phyloP scores from a whole-genome alignment of 2,888 invertebrate species.

The Parnassius smintheus region DNA sequence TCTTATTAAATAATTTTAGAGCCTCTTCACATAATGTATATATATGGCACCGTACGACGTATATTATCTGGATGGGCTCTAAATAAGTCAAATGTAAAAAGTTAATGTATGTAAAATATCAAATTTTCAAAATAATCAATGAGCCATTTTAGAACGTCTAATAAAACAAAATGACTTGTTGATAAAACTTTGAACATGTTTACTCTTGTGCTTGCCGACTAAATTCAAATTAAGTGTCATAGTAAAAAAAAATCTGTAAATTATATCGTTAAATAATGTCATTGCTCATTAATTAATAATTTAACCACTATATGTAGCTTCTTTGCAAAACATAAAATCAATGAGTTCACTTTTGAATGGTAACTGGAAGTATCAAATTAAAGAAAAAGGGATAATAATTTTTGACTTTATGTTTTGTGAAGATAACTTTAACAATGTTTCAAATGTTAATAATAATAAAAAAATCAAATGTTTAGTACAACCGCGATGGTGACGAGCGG shows the following conservation, averaged over 20 bases:
- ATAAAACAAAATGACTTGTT: constrained; percentile 27
- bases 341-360: not conserved
- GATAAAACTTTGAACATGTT: constrained; percentile 24
- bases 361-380: not conserved
- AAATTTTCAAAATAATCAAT: constrained; percentile 24
- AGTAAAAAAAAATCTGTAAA: constrained; percentile 20
- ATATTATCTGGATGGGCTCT: constrained; percentile 54
- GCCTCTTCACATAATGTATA: constrained; percentile 56
- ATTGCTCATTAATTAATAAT: constrained; percentile 24
- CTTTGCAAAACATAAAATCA: constrained; percentile 22
- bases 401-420: constrained; percentile 24
- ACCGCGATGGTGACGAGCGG: constrained; percentile 47
- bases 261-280: constrained; percentile 22
- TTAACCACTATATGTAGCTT: constrained; percentile 14
- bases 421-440: constrained; percentile 16
- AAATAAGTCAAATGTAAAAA: constrained; percentile 30
- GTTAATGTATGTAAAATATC: constrained; percentile 20
- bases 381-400: not conserved
- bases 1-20: constrained; percentile 44
- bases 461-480: constrained; percentile 17
- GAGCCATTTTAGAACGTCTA: constrained; percentile 23
- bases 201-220: constrained; percentile 10
- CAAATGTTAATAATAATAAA: constrained; percentile 24
- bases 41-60: constrained; percentile 28
- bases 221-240: constrained; percentile 11